phyloP scores from a whole-genome alignment of 2,888 invertebrate species.

The Taphrorychus bicolor region DNA sequence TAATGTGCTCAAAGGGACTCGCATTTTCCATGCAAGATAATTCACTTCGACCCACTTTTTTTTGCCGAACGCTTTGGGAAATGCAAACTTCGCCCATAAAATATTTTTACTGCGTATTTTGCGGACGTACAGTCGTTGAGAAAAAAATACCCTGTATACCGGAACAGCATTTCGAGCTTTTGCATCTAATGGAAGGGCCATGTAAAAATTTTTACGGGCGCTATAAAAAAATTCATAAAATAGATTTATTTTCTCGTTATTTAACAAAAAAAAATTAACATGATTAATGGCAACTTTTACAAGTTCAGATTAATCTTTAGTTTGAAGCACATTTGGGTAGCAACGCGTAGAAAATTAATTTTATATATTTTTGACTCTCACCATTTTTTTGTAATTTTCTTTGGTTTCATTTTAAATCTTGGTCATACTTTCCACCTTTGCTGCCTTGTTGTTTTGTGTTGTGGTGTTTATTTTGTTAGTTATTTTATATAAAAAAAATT shows the following conservation, averaged over 20 bases:
- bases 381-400: too few species aligned
- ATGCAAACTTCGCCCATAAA: constrained; percentile 7
- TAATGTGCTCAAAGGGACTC: not conserved
- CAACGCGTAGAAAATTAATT: too few species aligned
- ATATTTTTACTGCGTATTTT: constrained; percentile 15
- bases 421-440: too few species aligned
- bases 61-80: not conserved
- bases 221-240: not conserved
- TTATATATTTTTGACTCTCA: too few species aligned
- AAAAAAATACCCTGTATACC: constrained; percentile 1
- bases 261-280: too few species aligned
- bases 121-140: not conserved
- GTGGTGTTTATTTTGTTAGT: too few species aligned
- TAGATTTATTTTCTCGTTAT: not conserved
- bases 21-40: constrained; percentile 7
- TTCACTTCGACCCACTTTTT: constrained; percentile 3
- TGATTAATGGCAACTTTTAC: too few species aligned
- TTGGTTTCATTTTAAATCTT: too few species aligned
- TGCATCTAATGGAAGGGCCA: constrained; percentile 9
- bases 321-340: too few species aligned
- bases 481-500: too few species aligned
- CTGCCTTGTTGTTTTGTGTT: too few species aligned
- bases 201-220: not conserved
- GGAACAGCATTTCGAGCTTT: not conserved
- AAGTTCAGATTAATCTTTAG: too few species aligned